Evolutionary conservation across 2,113 vertebrate species (phyloP).

Genomic region (Hippopotamus amphibius): DNA sequence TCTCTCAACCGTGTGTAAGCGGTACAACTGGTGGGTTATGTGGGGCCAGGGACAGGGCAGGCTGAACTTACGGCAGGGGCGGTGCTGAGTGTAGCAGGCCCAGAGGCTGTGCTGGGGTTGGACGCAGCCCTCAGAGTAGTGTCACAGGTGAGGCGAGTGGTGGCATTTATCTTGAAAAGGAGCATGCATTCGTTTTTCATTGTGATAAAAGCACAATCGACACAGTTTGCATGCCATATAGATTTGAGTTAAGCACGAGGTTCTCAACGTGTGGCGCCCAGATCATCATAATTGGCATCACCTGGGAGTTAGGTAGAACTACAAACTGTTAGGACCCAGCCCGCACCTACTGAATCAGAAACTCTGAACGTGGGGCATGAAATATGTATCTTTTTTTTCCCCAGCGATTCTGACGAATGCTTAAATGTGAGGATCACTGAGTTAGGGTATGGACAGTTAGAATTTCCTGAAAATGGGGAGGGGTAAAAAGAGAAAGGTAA

Average conservation of each 20-base stretch:
- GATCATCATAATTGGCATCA: background rate
- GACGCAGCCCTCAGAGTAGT: background rate
- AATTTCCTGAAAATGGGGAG: background rate
- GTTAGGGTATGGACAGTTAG: background rate
- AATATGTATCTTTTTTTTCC: background rate
- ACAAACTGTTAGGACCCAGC: background rate
- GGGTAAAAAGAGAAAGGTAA: background rate
- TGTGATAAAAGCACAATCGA: background rate
- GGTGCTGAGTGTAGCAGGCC: background rate
- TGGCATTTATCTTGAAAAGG: background rate
- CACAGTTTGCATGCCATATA: background rate
- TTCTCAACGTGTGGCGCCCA: background rate
- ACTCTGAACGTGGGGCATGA: background rate
- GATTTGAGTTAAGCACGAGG: background rate
- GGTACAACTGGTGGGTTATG: background rate
- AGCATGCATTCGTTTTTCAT: background rate
- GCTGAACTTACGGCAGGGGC: background rate
- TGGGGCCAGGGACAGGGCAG: accelerated
- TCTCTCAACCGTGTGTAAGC: background rate
- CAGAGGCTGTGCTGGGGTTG: background rate
- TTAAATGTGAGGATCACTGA: background rate
- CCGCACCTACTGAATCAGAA: background rate
- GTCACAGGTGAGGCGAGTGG: background rate
- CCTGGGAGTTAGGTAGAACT: background rate
- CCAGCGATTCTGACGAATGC: background rate